Evolutionary conservation across 2,888 invertebrate genomes (phyloP).

Genomic region (Epirrita christyi): DNA sequence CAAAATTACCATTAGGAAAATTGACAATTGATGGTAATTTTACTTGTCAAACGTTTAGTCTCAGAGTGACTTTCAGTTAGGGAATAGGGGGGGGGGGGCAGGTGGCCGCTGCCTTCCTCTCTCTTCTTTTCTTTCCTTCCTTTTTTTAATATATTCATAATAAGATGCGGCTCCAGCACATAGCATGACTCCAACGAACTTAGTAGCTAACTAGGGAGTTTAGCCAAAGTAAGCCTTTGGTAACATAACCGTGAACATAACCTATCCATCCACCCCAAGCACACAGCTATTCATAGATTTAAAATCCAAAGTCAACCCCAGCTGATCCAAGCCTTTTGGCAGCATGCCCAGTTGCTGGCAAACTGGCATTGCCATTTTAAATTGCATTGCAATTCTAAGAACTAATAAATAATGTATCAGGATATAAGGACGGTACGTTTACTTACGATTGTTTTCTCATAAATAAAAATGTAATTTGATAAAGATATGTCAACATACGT

Average conservation of each 20-base stretch:
- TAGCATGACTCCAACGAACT: no score
- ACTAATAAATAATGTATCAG: constrained; percentile 9
- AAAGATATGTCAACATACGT: constrained; percentile 7
- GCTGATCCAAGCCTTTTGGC: constrained; percentile 25
- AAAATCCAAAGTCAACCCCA: constrained; percentile 15
- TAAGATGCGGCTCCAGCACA: no score
- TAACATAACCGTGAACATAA: constrained; percentile 7
- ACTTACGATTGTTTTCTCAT: background rate
- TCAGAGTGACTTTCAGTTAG: no score
- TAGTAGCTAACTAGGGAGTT: background rate
- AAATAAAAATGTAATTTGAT: constrained; percentile 14
- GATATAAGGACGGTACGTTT: constrained; percentile 6
- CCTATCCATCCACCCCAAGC: constrained; percentile 18
- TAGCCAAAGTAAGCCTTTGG: constrained; percentile 4
- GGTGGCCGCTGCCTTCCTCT: no score
- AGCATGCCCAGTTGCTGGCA: constrained; percentile 12
- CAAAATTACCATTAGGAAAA: no score
- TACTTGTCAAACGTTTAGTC: no score
- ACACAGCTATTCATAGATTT: constrained; percentile 22
- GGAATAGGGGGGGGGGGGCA: no score
- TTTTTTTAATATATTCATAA: no score
- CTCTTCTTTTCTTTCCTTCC: no score
- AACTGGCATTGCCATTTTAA: constrained; percentile 11
- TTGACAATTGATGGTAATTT: no score
- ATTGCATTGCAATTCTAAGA: constrained; percentile 12